Evolutionary conservation across 2,888 invertebrate species (phyloP).

Genomic region (Andrena bucephala): DNA sequence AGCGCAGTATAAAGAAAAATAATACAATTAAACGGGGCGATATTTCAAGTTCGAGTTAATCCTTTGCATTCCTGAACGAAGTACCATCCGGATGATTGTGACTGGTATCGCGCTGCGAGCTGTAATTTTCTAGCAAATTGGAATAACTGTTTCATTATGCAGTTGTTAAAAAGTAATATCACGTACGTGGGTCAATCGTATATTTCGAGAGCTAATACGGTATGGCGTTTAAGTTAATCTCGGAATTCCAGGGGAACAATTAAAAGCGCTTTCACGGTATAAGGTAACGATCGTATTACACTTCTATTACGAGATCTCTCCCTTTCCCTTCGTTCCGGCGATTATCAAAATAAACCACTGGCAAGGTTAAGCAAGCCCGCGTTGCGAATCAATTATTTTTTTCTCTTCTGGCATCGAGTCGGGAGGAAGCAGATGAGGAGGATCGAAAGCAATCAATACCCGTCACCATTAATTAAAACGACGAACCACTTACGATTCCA

Average conservation of each 20-base stretch:
- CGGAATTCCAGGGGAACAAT: background rate
- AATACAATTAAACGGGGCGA: slow-evolving; percentile 22
- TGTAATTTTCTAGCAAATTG: slow-evolving; percentile 37
- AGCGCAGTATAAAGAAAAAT: slow-evolving; percentile 2
- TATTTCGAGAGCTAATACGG: background rate
- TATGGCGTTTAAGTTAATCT: background rate
- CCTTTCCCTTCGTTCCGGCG: background rate
- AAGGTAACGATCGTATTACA: background rate
- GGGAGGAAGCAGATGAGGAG: background rate
- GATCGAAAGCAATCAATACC: background rate
- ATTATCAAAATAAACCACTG: background rate
- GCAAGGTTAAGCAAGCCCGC: background rate
- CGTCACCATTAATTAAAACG: slow-evolving; percentile 5
- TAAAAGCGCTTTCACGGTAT: background rate
- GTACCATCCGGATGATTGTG: background rate
- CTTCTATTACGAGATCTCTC: background rate
- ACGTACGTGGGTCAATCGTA: background rate
- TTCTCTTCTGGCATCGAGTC: background rate
- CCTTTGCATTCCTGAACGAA: slow-evolving; percentile 27
- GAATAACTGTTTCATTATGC: slow-evolving; percentile 42
- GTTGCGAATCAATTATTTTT: background rate
- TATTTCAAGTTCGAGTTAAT: slow-evolving; percentile 30
- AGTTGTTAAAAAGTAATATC: slow-evolving; percentile 16
- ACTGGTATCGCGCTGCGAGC: background rate
- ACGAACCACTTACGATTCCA: background rate